These are phyloP conservation scores for Synanthedon andrenaeformis DNA, from an alignment of 2,888 invertebrate species.

Conservation along the genomic window DNA sequence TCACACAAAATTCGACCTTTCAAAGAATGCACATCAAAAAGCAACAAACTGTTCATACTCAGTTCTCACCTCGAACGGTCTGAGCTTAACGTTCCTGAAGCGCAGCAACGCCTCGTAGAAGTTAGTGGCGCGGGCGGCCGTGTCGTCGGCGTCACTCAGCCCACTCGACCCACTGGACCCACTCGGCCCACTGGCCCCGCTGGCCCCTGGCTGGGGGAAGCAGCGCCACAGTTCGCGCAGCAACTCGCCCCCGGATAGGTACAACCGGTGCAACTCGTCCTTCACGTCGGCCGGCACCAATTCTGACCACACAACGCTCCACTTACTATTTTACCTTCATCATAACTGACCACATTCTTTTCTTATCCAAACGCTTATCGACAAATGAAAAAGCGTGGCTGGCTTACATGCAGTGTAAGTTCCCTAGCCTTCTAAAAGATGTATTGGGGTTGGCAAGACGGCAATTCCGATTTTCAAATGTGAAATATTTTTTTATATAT, in stretches of 20 bases:
- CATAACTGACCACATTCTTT: too few relatives aligned
- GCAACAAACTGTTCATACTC: too few relatives aligned
- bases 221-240: conserved; percentile 95
- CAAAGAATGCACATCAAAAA: too few relatives aligned
- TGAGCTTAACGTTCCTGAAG: conserved; percentile 87
- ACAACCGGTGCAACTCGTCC: conserved; percentile 85
- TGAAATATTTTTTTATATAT: too few relatives aligned
- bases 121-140: conserved; percentile 82
- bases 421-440: too few relatives aligned
- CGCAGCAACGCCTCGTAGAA: conserved; percentile 91
- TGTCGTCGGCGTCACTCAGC: conserved; percentile 82
- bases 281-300: conserved; percentile 86
- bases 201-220: conserved; percentile 87
- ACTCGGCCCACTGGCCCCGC: conserved; percentile 35
- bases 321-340: too few relatives aligned
- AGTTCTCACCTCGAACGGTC: conserved; percentile 80
- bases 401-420: too few relatives aligned
- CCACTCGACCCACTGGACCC: conserved; percentile 70
- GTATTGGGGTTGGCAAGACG: too few relatives aligned
- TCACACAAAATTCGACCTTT: too few relatives aligned
- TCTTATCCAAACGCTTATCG: too few relatives aligned
- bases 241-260: conserved; percentile 88
- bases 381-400: too few relatives aligned
- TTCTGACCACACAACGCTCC: conserved; percentile 63
- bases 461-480: too few relatives aligned